These are phyloP conservation scores for Sarcophaga rosellei DNA, from an alignment of 2,888 invertebrate species.

Conservation along the genomic window DNA sequence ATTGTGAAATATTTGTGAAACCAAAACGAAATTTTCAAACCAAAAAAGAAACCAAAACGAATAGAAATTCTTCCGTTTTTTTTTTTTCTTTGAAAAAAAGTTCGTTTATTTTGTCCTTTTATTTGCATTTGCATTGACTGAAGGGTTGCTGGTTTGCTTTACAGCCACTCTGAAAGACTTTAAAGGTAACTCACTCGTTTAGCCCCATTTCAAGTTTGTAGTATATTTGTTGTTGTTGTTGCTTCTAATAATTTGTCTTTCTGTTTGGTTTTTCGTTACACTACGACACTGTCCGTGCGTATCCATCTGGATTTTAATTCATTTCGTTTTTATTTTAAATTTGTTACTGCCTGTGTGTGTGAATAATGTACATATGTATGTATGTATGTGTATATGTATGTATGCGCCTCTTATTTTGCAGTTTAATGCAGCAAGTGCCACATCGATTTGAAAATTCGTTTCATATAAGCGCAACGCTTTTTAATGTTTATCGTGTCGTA, in stretches of 20 bases:
- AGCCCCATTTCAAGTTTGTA: constrained; percentile 18
- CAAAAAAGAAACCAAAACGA: neutral
- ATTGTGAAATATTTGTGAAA: constrained; percentile 46
- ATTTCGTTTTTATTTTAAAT: constrained; percentile 37
- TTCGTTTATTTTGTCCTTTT: constrained; percentile 60
- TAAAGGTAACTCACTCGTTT: constrained; percentile 43
- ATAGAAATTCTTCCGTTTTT: no score
- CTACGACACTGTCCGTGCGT: constrained; percentile 65
- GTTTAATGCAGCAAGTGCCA: constrained; percentile 67
- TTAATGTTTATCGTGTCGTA: constrained; percentile 60
- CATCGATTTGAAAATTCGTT: constrained; percentile 68
- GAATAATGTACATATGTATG: neutral
- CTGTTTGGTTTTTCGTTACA: constrained; percentile 45
- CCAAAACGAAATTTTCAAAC: constrained; percentile 45
- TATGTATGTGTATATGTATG: neutral
- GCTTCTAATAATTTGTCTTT: neutral
- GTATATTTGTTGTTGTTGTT: neutral
- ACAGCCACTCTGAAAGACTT: constrained; percentile 29
- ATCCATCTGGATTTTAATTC: constrained; percentile 62
- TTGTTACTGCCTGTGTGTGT: neutral
- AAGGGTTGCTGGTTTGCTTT: constrained; percentile 51
- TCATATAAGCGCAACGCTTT: constrained; percentile 66
- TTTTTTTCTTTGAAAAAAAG: constrained; percentile 23
- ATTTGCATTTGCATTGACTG: constrained; percentile 46
- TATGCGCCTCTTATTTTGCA: constrained; percentile 46